These are phyloP conservation scores for Erythrocebus patas DNA, from an alignment of 2,113 vertebrate genomes.

Conservation along the genomic window DNA sequence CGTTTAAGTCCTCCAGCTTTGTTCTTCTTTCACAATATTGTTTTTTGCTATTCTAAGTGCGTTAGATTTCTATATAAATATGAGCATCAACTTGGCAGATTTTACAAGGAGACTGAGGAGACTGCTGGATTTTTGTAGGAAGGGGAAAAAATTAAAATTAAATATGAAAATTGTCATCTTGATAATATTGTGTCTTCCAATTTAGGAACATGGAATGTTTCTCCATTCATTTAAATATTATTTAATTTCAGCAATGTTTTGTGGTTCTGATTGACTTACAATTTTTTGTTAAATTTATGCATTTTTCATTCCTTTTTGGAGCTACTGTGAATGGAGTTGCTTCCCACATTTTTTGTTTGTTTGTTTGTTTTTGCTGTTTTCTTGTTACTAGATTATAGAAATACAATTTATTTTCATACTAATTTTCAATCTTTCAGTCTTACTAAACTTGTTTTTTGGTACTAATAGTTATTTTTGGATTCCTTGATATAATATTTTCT, in stretches of 20 bases:
- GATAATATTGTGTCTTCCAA: neutral
- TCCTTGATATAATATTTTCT: neutral
- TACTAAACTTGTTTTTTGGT: neutral
- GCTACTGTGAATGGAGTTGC: neutral
- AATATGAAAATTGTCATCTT: neutral
- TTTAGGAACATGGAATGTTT: neutral
- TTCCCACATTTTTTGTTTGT: neutral
- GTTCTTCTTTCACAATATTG: neutral
- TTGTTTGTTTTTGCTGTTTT: neutral
- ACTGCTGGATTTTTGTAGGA: neutral
- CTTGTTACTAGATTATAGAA: neutral
- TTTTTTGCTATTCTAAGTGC: neutral
- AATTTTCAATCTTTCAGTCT: neutral
- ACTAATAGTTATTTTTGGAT: neutral
- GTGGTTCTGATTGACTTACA: neutral
- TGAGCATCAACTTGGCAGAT: neutral
- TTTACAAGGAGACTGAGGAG: neutral
- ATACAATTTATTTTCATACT: neutral
- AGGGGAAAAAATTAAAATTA: neutral
- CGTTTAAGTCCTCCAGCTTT: neutral
- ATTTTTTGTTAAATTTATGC: neutral
- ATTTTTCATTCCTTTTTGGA: neutral
- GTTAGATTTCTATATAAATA: neutral
- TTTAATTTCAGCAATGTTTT: neutral
- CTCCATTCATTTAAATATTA: neutral